Evolutionary conservation across 2,888 invertebrate genomes (phyloP).

Genomic region (Cartodere bifasciata): DNA sequence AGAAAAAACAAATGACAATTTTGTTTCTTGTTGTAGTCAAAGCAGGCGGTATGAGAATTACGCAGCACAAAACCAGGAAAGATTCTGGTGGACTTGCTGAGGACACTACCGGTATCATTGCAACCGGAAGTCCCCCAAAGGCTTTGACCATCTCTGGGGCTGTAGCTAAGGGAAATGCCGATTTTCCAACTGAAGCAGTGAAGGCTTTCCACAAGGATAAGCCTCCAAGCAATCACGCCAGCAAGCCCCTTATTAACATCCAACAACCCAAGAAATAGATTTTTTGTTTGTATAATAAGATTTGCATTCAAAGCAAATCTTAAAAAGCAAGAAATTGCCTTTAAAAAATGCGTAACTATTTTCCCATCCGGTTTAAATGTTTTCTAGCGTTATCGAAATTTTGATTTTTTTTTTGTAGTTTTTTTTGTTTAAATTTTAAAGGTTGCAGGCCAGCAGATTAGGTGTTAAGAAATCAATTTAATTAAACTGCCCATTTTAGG

Average conservation of each 20-base stretch:
- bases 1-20: slow-evolving; percentile 6
- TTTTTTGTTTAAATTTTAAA: too few species aligned
- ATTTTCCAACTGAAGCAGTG: slow-evolving; percentile 81
- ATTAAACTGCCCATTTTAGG: too few species aligned
- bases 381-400: slow-evolving; percentile 5
- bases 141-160: slow-evolving; percentile 68
- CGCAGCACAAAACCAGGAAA: slow-evolving; percentile 68
- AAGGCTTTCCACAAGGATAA: slow-evolving; percentile 70
- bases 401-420: slow-evolving; percentile 5
- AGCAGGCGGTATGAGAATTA: slow-evolving; percentile 86
- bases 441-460: too few species aligned
- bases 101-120: slow-evolving; percentile 60
- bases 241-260: slow-evolving; percentile 56
- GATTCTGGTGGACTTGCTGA: slow-evolving; percentile 52
- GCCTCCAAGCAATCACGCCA: slow-evolving; percentile 50
- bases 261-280: slow-evolving; percentile 80
- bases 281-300: neutral
- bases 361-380: neutral
- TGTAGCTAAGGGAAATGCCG: slow-evolving; percentile 68
- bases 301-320: too few species aligned
- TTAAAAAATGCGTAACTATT: too few species aligned
- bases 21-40: slow-evolving; percentile 47
- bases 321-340: too few species aligned
- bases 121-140: slow-evolving; percentile 65
- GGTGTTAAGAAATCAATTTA: too few species aligned